phyloP scores from a whole-genome alignment of 2,113 vertebrate genomes.

The Cebidichthys violaceus region DNA sequence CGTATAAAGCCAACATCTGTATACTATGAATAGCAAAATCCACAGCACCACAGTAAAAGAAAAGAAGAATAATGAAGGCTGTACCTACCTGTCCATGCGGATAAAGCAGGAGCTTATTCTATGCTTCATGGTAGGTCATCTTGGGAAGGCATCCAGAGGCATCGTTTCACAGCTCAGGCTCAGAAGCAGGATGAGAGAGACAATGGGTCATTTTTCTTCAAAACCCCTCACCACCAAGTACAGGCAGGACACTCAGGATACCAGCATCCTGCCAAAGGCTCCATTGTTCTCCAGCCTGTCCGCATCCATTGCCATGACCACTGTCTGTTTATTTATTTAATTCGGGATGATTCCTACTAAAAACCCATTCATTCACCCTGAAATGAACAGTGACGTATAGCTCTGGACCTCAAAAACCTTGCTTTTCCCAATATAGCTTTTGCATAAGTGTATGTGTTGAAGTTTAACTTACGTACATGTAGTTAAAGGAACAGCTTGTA shows the following conservation, averaged over 20 bases:
- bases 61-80: constrained; percentile 3
- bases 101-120: constrained; percentile 31
- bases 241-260: constrained; percentile 77
- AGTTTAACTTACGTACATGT: too few species aligned
- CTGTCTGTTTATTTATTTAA: constrained; percentile 53
- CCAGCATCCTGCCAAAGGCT: constrained; percentile 70
- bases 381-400: constrained; percentile 3
- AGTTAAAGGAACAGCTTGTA: too few species aligned
- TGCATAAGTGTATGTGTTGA: not conserved
- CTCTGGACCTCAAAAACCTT: constrained; percentile 19
- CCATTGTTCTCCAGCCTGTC: constrained; percentile 72
- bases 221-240: constrained; percentile 86
- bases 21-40: not conserved
- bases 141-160: constrained; percentile 55
- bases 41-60: not conserved
- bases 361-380: constrained; percentile 60
- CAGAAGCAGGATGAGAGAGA: constrained; percentile 68
- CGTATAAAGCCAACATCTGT: not conserved
- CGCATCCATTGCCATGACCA: constrained; percentile 43
- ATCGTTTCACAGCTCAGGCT: constrained; percentile 65
- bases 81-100: constrained; percentile 75
- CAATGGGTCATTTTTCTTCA: constrained; percentile 82
- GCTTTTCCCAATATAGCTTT: not conserved
- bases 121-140: constrained; percentile 48
- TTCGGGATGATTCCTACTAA: constrained; percentile 48